Conservation (phyloP, 2,113 vertebrate genomes). For the Syngnathus typhle region DNA sequence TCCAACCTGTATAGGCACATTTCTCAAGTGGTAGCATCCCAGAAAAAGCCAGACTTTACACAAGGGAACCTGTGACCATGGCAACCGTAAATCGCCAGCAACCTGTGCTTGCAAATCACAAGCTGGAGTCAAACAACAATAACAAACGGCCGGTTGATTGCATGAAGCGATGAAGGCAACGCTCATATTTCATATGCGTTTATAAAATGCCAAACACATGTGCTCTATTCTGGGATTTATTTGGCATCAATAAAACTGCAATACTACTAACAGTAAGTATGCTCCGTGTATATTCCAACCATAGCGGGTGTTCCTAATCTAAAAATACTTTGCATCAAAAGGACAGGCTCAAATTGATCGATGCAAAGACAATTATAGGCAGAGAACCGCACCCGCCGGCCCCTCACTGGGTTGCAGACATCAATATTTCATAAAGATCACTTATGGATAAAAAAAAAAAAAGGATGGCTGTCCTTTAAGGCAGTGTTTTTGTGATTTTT, state of each 20-base stretch:
- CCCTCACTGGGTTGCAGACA: background rate
- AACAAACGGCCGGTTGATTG: background rate
- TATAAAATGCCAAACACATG: background rate
- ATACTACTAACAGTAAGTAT: background rate
- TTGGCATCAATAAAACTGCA: background rate
- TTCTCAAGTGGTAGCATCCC: conserved; percentile 30
- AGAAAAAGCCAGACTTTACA: conserved; percentile 29
- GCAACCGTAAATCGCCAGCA: conserved; percentile 12
- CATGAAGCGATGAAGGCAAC: background rate
- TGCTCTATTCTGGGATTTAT: background rate
- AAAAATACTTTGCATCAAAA: background rate
- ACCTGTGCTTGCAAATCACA: conserved; percentile 19
- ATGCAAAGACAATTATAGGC: background rate
- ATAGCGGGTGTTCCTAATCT: background rate
- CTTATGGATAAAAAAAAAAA: background rate
- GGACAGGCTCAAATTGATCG: background rate
- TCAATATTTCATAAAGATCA: conserved; percentile 4
- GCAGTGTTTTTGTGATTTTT: background rate
- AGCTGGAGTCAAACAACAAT: background rate
- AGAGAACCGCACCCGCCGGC: background rate
- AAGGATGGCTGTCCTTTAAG: conserved; percentile 1
- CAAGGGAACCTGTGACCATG: conserved; percentile 12
- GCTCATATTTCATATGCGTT: background rate
- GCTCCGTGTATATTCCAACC: background rate
- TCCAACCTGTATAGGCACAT: background rate